Evolutionary conservation across 1,140 invertebrate genomes (phyloP).

Genomic region (Matsumurasca onukii): DNA sequence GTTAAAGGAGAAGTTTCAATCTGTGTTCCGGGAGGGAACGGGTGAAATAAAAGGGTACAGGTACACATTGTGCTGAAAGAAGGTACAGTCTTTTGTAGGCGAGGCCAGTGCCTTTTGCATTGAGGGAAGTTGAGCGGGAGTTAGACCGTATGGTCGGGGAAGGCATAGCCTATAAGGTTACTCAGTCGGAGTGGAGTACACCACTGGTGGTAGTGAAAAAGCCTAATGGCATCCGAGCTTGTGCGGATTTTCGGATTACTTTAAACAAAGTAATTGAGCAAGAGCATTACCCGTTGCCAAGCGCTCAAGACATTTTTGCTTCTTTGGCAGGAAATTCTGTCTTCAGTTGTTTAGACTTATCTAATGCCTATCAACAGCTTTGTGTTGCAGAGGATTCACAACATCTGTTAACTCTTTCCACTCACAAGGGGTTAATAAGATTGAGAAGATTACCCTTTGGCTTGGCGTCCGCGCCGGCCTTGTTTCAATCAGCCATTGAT

Average conservation of each 20-base stretch:
- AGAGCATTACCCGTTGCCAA: neutral
- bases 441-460: neutral
- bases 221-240: neutral
- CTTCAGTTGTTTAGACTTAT: no score
- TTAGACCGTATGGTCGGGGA: neutral
- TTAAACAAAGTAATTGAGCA: no score
- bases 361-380: no score
- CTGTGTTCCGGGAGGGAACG: no score
- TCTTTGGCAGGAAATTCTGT: no score
- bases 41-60: no score
- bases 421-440: neutral
- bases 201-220: neutral
- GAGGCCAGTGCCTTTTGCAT: neutral
- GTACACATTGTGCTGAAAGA: no score
- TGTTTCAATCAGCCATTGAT: neutral
- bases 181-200: neutral
- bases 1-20: no score
- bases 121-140: neutral
- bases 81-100: no score
- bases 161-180: neutral
- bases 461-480: neutral
- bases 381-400: no score
- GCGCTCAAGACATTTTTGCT: neutral
- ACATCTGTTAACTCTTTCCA: no score
- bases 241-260: no score